Base-by-base conservation (phyloP, 2,888 invertebrate genomes). In the Hermodice carunculata region DNA sequence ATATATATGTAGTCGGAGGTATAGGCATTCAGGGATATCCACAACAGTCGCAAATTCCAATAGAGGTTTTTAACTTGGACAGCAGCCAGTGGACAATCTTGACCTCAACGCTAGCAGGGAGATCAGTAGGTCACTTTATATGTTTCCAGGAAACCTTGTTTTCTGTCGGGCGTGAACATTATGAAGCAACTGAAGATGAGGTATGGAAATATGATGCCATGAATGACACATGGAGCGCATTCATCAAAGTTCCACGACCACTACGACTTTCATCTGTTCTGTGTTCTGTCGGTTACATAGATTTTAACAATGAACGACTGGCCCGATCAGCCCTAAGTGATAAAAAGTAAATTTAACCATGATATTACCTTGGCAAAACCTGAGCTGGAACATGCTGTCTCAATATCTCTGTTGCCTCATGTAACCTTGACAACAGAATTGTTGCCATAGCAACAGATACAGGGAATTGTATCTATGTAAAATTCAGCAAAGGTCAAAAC, bases 81-180 rank as follows among this genome's bases (percentile, higher is more conserved):
- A 71, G 79, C 4, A 78, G 80, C 56, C 84, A 84, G 71, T 85
- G 85, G 85, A 83, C 83, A 2, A 74, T 83, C 65, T 71, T 84
- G 37, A 79, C 81, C 17, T 79, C 78, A 26, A 85, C 85, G 0
- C 77, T 85, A 2, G 82, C 83, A 60, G 85, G 85, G 14, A 74
- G 84, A 6, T 84, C 84, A 19, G 78, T 84, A 22, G 84, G 85
- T 22, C 85, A 85, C 67, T 85, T 83, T 64, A 73, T 83, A 22
- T 71, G 73, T 42, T 79, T 78, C 67, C 76, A 81, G 28, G 76
- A 75, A 29, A 76, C 76, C 67, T 79, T 85, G 52, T 64, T 84
- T 22, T 83, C 83, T 1, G 69, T 84, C 17, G 84, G 84, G 3
- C 81, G 83, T 42, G 85, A 85, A 70, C 83, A 84, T 62, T 78